Percentiles rank a stretch among this genome's conserved stretches.
phyloP scores from a whole-genome alignment of 2,888 invertebrate genomes.

The Tuberolachnus salignus region DNA sequence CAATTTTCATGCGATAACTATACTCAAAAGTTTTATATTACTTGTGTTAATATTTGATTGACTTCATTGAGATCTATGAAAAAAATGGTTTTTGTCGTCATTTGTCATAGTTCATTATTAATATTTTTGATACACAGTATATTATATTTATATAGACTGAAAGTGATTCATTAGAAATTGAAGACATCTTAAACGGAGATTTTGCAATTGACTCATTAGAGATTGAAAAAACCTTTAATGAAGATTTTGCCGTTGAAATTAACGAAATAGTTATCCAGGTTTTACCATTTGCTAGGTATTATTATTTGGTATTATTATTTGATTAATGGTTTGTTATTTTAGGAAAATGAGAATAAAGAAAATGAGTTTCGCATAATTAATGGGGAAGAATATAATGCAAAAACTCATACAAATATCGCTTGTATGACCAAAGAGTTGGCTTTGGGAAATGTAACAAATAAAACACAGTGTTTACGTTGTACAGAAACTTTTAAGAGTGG shows the following conservation, averaged over 20 bases:
- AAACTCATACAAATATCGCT: not conserved
- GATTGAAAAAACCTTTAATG: not conserved
- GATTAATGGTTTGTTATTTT: not conserved
- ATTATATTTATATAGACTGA: slow-evolving; percentile 8
- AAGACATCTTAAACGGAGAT: not conserved
- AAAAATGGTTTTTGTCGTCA: no score
- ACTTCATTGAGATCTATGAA: no score
- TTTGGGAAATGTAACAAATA: slow-evolving; percentile 11
- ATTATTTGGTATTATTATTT: not conserved
- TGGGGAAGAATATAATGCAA: not conserved
- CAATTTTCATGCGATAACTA: no score
- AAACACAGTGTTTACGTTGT: slow-evolving; percentile 51
- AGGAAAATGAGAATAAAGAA: slow-evolving; percentile 29
- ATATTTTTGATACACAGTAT: not conserved
- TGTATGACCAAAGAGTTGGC: not conserved
- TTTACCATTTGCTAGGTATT: not conserved
- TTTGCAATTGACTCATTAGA: not conserved
- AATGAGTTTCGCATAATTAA: slow-evolving; percentile 3
- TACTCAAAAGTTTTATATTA: no score
- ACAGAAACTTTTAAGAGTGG: slow-evolving; percentile 35
- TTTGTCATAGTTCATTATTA: no score
- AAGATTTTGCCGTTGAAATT: not conserved
- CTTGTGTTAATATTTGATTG: no score
- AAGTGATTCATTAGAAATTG: not conserved
- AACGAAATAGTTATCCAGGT: not conserved